Percentiles rank a stretch among this genome's conserved stretches.
Conservation (phyloP, 53 echinoderm and acorn worm genomes). For the Echinarachnius parma region DNA sequence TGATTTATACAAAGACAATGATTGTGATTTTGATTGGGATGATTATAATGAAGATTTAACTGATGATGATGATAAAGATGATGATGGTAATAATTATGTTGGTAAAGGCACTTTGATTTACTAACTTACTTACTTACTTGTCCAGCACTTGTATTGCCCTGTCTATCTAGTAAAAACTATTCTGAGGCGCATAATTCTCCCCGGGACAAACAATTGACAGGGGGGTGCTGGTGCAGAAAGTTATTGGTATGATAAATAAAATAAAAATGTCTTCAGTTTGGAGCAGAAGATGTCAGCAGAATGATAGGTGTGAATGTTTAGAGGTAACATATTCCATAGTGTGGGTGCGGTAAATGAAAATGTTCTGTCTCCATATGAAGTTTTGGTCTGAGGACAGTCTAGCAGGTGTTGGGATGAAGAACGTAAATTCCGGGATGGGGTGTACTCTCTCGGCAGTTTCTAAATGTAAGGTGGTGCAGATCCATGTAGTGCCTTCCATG, state of each 20-base stretch:
- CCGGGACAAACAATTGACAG: too few species aligned
- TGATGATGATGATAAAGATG: too few species aligned
- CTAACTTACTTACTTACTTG: too few species aligned
- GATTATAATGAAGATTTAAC: too few species aligned
- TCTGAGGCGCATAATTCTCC: slow-evolving; percentile 1
- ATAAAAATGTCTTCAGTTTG: slow-evolving; percentile 1
- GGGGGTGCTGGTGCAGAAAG: too few species aligned
- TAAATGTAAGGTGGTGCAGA: slow-evolving; percentile 9
- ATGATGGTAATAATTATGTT: too few species aligned
- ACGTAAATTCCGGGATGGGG: background rate
- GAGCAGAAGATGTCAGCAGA: slow-evolving; percentile 3
- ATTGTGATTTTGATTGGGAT: too few species aligned
- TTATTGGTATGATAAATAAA: slow-evolving; percentile 7
- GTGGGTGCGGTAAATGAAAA: slow-evolving; percentile 14
- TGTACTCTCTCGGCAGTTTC: slow-evolving; percentile 9
- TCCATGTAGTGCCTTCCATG: too few species aligned
- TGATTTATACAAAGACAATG: too few species aligned
- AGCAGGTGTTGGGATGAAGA: slow-evolving; percentile 6
- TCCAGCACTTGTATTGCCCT: too few species aligned
- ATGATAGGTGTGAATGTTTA: too few species aligned
- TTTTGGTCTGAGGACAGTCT: slow-evolving; percentile 5
- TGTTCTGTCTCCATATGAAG: slow-evolving; percentile 8
- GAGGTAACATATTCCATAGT: slow-evolving; percentile 8
- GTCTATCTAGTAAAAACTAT: slow-evolving; percentile 1
- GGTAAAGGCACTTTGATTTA: too few species aligned